Conservation (phyloP, 2,113 vertebrate species). For the Hemiscyllium ocellatum region DNA sequence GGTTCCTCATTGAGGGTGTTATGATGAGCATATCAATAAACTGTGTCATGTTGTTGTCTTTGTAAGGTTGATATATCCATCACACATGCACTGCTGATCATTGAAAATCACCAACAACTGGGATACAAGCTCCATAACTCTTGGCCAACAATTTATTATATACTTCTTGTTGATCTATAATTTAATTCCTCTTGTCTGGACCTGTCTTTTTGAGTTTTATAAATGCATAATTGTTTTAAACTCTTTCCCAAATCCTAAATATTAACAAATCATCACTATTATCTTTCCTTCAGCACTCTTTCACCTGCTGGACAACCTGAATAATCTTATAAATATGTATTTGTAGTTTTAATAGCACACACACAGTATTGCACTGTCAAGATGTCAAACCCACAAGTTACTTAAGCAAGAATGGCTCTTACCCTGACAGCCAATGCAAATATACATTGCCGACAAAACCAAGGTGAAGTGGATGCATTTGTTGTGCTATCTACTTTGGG, state of each 20-base stretch:
- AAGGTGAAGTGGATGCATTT: constrained; percentile 59
- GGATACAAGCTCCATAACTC: neutral
- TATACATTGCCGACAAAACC: constrained; percentile 94
- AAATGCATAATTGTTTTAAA: neutral
- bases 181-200: neutral
- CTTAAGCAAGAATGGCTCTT: constrained; percentile 40
- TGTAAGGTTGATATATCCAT: neutral
- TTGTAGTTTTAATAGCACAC: neutral
- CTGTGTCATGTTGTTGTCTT: neutral
- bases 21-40: neutral
- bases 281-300: neutral
- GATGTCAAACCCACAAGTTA: neutral
- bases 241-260: neutral
- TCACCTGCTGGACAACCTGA: neutral
- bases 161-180: neutral
- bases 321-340: neutral
- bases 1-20: neutral
- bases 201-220: neutral
- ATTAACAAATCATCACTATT: neutral
- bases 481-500: constrained; percentile 65
- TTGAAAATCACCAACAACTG: neutral
- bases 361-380: neutral
- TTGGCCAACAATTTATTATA: neutral
- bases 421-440: constrained; percentile 79
- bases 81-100: neutral